Evolutionary conservation across 2,797 vertebrate species (phyloP).

Genomic region (Myotis pilosus): DNA sequence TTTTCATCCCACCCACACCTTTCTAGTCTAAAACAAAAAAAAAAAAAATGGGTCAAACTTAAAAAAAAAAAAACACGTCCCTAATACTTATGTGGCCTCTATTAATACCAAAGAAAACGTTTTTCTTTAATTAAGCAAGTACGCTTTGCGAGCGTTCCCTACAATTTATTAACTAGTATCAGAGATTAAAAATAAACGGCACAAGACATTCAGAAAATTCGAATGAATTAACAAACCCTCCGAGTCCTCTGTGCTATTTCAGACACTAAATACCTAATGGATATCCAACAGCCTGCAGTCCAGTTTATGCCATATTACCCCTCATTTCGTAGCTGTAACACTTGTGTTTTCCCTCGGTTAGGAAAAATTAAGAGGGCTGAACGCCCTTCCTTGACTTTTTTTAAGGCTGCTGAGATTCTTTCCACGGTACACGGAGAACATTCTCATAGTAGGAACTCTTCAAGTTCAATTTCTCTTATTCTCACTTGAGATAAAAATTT

Average conservation of each 20-base stretch:
- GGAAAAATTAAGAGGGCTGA: background rate
- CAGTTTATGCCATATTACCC: background rate
- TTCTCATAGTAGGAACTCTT: background rate
- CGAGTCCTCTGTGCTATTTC: background rate
- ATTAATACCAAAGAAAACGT: background rate
- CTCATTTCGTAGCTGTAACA: background rate
- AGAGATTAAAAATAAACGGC: background rate
- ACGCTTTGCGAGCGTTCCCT: background rate
- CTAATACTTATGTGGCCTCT: background rate
- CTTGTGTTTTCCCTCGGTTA: background rate
- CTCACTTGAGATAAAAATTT: background rate
- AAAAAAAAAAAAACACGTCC: constrained; percentile 1
- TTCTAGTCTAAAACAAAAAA: background rate
- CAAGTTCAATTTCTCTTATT: background rate
- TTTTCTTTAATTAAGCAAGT: constrained; percentile 6
- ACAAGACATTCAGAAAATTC: background rate
- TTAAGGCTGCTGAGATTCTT: background rate
- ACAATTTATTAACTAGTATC: background rate
- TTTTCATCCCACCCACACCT: background rate
- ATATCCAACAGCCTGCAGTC: background rate
- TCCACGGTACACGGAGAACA: background rate
- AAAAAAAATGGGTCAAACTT: background rate
- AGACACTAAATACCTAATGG: background rate
- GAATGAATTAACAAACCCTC: background rate
- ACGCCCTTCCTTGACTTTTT: background rate